A percentile compares a stretch with the other conserved stretches of the same genome.
phyloP scores from a whole-genome alignment of 2,888 invertebrate genomes.

The Tetragonula carbonaria region DNA sequence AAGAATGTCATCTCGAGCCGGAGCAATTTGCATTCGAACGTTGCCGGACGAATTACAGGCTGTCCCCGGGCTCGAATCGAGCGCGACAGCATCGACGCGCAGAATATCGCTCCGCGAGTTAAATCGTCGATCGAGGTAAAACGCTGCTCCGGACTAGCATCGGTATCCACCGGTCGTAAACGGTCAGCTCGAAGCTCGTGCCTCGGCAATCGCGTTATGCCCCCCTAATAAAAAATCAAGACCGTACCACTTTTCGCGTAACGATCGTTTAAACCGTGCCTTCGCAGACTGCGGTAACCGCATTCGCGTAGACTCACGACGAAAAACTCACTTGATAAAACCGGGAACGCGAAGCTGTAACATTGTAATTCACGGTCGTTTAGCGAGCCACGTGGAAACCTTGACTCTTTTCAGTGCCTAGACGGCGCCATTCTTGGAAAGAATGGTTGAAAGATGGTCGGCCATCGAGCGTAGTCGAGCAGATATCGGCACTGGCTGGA shows the following conservation, averaged over 20 bases:
- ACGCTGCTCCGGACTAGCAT: background rate
- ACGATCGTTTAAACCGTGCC: conserved; percentile 10
- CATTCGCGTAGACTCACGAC: background rate
- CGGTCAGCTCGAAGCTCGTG: background rate
- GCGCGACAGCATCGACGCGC: conserved; percentile 8
- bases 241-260: conserved; percentile 7
- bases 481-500: background rate
- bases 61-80: background rate
- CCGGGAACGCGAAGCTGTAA: background rate
- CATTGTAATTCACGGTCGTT: conserved; percentile 22
- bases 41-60: conserved; percentile 19
- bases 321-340: background rate
- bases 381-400: background rate
- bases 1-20: background rate
- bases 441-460: background rate
- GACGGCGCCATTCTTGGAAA: background rate
- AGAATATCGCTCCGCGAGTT: conserved; percentile 15
- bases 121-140: conserved; percentile 28
- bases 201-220: background rate
- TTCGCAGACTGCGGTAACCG: background rate
- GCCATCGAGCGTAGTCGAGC: background rate
- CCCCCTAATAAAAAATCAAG: background rate
- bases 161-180: conserved; percentile 19
- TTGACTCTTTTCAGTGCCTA: background rate
- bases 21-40: conserved; percentile 23